These are phyloP conservation scores for Orbicella faveolata DNA, from an alignment of 64 coral and sea anemone genomes.

Conservation along the genomic window DNA sequence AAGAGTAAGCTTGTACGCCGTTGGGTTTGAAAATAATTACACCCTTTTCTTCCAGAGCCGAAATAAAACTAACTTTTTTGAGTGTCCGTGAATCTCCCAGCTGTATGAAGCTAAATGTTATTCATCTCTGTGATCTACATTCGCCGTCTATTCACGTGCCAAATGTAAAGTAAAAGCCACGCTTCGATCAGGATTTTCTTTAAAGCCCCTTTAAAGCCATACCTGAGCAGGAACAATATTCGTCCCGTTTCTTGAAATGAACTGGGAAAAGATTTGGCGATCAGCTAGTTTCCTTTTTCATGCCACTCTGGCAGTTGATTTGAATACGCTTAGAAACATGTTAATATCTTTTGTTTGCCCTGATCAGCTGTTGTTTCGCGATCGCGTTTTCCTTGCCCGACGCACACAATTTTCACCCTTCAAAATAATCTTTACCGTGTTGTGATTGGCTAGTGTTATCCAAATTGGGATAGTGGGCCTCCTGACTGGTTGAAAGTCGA, in stretches of 20 bases:
- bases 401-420: constrained; percentile 17
- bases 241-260: neutral
- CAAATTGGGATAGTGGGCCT: neutral
- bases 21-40: neutral
- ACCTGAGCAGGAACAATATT: neutral
- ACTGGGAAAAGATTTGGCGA: neutral
- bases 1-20: neutral
- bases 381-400: neutral
- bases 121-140: neutral
- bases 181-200: neutral
- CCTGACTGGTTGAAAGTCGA: neutral
- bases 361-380: constrained; percentile 27
- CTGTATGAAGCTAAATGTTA: constrained; percentile 9
- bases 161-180: neutral
- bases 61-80: neutral
- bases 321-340: constrained; percentile 5
- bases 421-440: neutral
- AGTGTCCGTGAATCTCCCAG: neutral
- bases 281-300: neutral
- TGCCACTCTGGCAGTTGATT: neutral
- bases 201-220: neutral
- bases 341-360: constrained; percentile 21
- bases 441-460: neutral
- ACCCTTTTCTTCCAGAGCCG: neutral
- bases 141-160: neutral